Evolutionary conservation across 2,113 vertebrate species (phyloP), one percentile per base, ranked within the genome.

Genomic region (Nipponia nippon): DNA sequence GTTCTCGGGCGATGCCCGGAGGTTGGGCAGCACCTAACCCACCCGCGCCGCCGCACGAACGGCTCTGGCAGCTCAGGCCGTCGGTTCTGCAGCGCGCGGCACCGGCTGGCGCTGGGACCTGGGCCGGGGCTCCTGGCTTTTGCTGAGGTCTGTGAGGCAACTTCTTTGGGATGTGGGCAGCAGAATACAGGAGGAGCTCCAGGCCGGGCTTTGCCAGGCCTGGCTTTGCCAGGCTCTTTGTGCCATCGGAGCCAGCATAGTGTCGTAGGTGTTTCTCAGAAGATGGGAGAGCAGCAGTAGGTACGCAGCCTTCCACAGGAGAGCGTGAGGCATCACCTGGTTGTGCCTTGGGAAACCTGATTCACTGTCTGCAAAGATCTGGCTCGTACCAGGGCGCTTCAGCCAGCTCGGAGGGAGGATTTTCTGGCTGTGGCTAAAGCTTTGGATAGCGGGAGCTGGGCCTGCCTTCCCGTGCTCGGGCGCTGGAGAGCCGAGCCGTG

Each of bases 11-110:
- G 26, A 13, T 84, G 67, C 30, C 23, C 1, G 3, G 36, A 61
- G 67, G 21, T 20, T 4, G 40, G 53, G 55, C 49, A 38, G 89
- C 72, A 19, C 53, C 46, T 34, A 3, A 19, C n/a, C 30, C 42
- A 12, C 36, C 17, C 18, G 53, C 22, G 8, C 14, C 4, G 7
- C 44, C 1, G 2, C 17, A 17, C 27, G 2, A 11, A 6, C 2
- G 15, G 34, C 27, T 59, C 38, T 0, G 20, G 49, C 65, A 27
- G 65, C 25, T 79, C 17, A 2, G 72, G 32, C 38, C 0, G 4
- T 13, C 1, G 10, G 46, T 56, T 40, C 72, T 13, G 63, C 65
- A 22, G 36, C 47, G 16, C n/a, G 1, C 0, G 9, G 47, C 29
- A 9, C 46, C 7, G 8, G 11, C 66, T 34, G 21, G 19, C 17